Base-by-base conservation (phyloP, 2,797 vertebrate genomes). In the Scarus forsteni region DNA sequence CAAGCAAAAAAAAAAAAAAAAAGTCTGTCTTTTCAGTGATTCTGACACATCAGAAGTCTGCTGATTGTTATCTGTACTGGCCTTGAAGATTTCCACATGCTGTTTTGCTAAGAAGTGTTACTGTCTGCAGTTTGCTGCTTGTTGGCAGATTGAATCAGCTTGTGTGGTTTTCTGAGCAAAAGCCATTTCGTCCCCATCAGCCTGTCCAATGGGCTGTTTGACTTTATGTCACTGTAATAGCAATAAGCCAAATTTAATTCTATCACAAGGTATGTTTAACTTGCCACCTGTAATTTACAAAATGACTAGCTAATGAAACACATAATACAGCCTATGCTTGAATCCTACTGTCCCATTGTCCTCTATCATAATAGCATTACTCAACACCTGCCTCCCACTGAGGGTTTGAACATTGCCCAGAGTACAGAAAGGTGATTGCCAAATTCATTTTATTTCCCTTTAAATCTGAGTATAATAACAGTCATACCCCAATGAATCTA, bases 11-110 rank as follows among this genome's bases (percentile, higher is more conserved):
- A 62, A 71, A 27, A 2, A 27, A 27, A 27, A 62, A 71, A 7
- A 78, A 64, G 19, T 51, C 53, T 79, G 75, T 82, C 83, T 89
- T n/a, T 79, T 72, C 76, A 64, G 48, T 74, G 70, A 83, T 80
- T 82, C 61, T 81, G 86, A 83, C 77, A 83, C 70, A 79, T 83
- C 58, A 59, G 53, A 71, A 12, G 62, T 69, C 62, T 70, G 48
- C 66, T 87, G 84, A 85, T 84, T 88, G 60, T 79, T 27, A 62
- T 86, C 61, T 65, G 55, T 45, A 60, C 19, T 60, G 57, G 57
- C 43, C 34, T 67, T 51, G 51, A 64, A 63, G 48, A 61, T 60
- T 66, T 51, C 56, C 64, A 46, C 79, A 66, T 70, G 70, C 54
- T 74, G 72, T 66, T 65, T 50, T 75, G 7, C 9, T 3, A 7